Evolutionary conservation across 2,797 vertebrate species (phyloP).

Genomic region (Pempheris klunzingeri): DNA sequence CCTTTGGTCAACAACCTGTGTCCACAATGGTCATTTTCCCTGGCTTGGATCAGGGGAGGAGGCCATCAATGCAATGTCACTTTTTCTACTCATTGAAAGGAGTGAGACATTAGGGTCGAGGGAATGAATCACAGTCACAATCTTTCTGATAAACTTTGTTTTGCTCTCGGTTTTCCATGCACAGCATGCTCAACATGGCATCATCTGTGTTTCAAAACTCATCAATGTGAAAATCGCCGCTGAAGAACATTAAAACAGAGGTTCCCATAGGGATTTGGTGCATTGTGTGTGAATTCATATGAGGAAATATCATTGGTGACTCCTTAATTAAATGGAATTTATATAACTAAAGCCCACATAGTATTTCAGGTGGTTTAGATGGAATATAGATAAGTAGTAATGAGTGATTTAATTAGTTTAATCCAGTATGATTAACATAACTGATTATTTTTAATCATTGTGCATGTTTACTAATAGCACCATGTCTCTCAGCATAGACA

Average conservation of each 20-base stretch:
- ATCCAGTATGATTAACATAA: slow-evolving; percentile 8
- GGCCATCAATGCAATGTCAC: slow-evolving; percentile 48
- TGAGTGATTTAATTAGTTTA: slow-evolving; percentile 20
- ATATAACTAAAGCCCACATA: not conserved
- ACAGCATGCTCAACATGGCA: not conserved
- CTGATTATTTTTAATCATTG: slow-evolving; percentile 14
- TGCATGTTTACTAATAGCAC: not conserved
- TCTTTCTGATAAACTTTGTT: slow-evolving; percentile 22
- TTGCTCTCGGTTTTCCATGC: not conserved
- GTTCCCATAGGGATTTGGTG: not conserved
- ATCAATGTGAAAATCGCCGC: not conserved
- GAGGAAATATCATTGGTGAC: not conserved
- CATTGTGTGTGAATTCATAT: slow-evolving; percentile 25
- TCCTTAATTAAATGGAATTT: not conserved
- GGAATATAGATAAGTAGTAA: slow-evolving; percentile 1
- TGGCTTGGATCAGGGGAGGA: slow-evolving; percentile 33
- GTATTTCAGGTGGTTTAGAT: slow-evolving; percentile 4
- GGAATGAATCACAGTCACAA: slow-evolving; percentile 29
- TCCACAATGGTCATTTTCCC: slow-evolving; percentile 68
- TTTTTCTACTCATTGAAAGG: slow-evolving; percentile 39
- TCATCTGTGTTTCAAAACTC: not conserved
- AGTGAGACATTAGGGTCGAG: slow-evolving; percentile 12
- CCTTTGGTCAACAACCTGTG: slow-evolving; percentile 79
- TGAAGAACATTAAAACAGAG: not conserved
- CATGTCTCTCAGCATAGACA: not conserved